Conservation (phyloP, 2,797 vertebrate species). For the Uromys caudimaculatus region DNA sequence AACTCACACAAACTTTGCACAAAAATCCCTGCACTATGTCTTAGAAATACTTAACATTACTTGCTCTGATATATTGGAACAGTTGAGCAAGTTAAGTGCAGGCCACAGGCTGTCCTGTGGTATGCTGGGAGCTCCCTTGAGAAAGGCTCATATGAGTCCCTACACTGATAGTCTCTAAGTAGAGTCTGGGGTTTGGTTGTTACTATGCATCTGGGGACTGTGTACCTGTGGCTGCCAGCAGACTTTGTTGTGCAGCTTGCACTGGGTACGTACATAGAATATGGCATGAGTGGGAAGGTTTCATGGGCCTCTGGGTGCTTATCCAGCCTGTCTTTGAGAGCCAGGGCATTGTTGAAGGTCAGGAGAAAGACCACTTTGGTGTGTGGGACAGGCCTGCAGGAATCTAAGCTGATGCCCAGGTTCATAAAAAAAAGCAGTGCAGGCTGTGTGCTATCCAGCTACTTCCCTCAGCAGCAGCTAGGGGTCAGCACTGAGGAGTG, state of each 20-base stretch:
- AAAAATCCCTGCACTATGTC: constrained; percentile 61
- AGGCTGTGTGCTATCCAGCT: not conserved
- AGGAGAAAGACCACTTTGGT: not conserved
- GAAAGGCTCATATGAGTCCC: not conserved
- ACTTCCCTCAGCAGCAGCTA: too few species aligned
- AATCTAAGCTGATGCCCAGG: not conserved
- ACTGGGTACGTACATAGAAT: not conserved
- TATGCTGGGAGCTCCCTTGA: not conserved
- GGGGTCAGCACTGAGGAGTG: not conserved
- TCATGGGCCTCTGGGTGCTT: not conserved
- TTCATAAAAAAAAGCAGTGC: not conserved
- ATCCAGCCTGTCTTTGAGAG: not conserved
- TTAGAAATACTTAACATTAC: constrained; percentile 79
- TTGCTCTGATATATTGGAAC: constrained; percentile 75
- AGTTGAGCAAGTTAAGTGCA: not conserved
- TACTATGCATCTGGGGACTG: not conserved
- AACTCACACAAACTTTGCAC: constrained; percentile 72
- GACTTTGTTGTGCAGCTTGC: not conserved
- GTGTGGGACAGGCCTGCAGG: not conserved
- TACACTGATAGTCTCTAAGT: not conserved
- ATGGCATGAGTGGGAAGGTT: not conserved
- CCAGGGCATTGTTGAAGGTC: not conserved
- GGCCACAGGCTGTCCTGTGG: not conserved
- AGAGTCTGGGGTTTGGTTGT: not conserved
- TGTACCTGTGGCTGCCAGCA: not conserved